Evolutionary conservation across 2,113 vertebrate genomes (phyloP), one percentile per base, ranked within the genome.

Genomic region (Macaca nemestrina): DNA sequence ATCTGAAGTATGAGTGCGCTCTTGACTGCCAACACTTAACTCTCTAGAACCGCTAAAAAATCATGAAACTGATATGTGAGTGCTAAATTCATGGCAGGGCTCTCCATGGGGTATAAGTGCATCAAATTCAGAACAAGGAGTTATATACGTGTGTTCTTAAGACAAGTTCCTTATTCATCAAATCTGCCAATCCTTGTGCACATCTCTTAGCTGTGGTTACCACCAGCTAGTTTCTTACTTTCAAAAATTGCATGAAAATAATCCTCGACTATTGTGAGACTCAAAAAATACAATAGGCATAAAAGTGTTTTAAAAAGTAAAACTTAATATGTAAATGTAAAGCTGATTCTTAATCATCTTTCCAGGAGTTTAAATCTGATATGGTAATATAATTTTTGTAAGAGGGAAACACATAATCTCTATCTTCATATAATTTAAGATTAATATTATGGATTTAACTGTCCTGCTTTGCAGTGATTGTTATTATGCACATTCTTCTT

Each of bases 401-500:
- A 97, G 79, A 96, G 88, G 3, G 18, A 96, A 97, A 50, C 50
- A 85, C 67, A 86, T 73, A 92, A 93, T 97, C 78, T 97, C 70
- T 40, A 78, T 95, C 84, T 94, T 90, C 78, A 85, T 90, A 87
- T 79, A 97, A 95, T 95, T 96, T 95, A 92, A 93, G 86, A 94
- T 94, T 96, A 93, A 83, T 96, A 96, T 92, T 96, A 97, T 75
- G 35, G 18, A 88, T n/a, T 95, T 90, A 83, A 88, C 5, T 85
- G 79, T 90, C 20, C 78, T 91, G 55, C 67, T 92, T 94, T 86
- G 20, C 67, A 84, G 22, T 55, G 25, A n/a, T 95, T 91, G 30
- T 96, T 85, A 94, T 88, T 94, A 96, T 87, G 90, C 93, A 88
- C 87, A 88, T 86, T 97, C 76, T 96, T 97, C 96, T 95, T 96